Evolutionary conservation across 2,888 invertebrate species (phyloP), one percentile per base, ranked within the genome.

Genomic region (Sylvicola cinctus): DNA sequence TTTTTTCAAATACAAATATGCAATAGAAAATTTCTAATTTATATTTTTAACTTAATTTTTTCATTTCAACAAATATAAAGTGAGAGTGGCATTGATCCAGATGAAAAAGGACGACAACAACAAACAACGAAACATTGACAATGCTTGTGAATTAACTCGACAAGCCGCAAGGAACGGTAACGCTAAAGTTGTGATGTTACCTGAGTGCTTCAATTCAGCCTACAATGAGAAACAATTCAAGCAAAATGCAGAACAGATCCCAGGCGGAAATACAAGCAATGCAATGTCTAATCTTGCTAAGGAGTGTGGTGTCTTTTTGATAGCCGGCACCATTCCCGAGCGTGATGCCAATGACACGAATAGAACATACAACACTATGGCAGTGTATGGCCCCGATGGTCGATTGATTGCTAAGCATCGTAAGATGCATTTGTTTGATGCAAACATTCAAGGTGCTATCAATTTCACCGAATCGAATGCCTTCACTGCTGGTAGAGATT

Each of bases 401-500:
- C 60, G 73, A 37, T 50, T 93, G 32, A 57, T 93, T 32, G 79
- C 76, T 1, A 76, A 73, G 46, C 77, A 83, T 49, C 68, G 90
- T 39, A 95, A 80, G 79, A 66, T 91, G 53, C 95, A 95, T 57
- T 65, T 95, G 31, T 96, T 95, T 57, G 93, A 95, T 57, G 91
- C 96, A 45, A 83, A 93, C 52, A 79, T 95, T 34, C 88, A 90
- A 33, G 83, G 78, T 29, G 79, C 83, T 49, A 81, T 95, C n/a
- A 75, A 74, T 1, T 93, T 95, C 52, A 79, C 81, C 47, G 95
- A 95, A 54, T 91, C 91, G 0, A 81, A 88, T 37, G 74, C 74
- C 1, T 57, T 95, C 2, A 66, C 69, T 15, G 63, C 83, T 1
- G 93, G 93, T 0, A 63, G 75, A 47, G 54, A 68, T 4, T 57